These are phyloP conservation scores for Scyliorhinus canicula DNA, from an alignment of 2,797 vertebrate genomes.

Conservation along the genomic window DNA sequence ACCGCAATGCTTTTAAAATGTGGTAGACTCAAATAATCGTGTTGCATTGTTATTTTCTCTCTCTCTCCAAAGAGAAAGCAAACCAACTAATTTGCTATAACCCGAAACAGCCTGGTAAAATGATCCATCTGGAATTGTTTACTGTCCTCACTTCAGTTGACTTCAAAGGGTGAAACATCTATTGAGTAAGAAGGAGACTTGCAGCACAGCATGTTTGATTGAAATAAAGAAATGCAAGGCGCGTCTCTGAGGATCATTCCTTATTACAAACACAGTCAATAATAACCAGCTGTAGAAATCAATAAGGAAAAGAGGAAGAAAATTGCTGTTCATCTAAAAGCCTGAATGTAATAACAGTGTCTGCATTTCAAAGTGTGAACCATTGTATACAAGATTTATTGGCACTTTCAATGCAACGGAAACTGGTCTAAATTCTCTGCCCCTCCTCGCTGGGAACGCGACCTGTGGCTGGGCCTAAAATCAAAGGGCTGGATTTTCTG, in stretches of 20 bases:
- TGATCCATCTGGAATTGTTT: slow-evolving; percentile 42
- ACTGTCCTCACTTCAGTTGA: slow-evolving; percentile 44
- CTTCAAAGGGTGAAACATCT: slow-evolving; percentile 28
- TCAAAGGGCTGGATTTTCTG: no score
- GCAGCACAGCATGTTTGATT: background rate
- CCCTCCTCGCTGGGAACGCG: no score
- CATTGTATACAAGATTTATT: background rate
- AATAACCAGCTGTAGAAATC: slow-evolving; percentile 35
- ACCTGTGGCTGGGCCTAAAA: no score
- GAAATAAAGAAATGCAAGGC: slow-evolving; percentile 26
- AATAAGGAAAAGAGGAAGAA: slow-evolving; percentile 21
- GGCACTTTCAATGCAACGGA: background rate
- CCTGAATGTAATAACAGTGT: background rate
- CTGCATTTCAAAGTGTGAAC: background rate
- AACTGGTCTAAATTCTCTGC: no score
- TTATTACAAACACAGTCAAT: slow-evolving; percentile 26
- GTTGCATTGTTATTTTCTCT: background rate
- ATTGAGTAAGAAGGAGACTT: slow-evolving; percentile 10
- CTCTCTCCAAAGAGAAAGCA: background rate
- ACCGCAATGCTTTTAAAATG: background rate
- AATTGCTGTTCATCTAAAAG: slow-evolving; percentile 27
- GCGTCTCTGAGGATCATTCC: background rate
- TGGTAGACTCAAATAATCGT: slow-evolving; percentile 14
- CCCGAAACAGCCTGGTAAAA: slow-evolving; percentile 20
- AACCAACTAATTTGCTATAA: slow-evolving; percentile 11